Conservation (phyloP, 2,113 vertebrate species). For the Dascyllus trimaculatus region DNA sequence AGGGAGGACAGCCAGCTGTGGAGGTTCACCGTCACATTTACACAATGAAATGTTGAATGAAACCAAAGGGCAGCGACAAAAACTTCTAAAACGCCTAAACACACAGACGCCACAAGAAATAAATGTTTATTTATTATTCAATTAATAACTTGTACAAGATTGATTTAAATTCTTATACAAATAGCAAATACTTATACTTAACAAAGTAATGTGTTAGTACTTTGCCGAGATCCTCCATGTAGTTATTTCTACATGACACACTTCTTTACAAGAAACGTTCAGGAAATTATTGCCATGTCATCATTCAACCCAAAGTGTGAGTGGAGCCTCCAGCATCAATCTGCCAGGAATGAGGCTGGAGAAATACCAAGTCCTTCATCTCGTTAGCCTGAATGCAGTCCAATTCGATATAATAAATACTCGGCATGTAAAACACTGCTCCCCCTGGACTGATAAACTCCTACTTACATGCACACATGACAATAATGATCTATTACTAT, state of each 20-base stretch:
- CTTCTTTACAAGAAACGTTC: not conserved
- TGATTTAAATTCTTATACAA: no score
- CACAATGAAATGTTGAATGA: constrained; percentile 8
- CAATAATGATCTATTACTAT: not conserved
- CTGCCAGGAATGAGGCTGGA: not conserved
- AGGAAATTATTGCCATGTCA: not conserved
- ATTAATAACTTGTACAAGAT: no score
- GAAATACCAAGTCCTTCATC: not conserved
- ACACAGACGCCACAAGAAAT: no score
- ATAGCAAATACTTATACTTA: no score
- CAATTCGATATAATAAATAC: not conserved
- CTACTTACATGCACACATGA: not conserved
- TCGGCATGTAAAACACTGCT: not conserved
- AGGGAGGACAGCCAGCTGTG: constrained; percentile 1
- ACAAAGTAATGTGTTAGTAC: no score
- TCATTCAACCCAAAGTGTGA: not conserved
- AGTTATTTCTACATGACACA: no score
- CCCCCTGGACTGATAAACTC: not conserved
- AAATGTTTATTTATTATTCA: no score
- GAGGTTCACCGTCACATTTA: not conserved
- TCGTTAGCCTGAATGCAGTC: not conserved
- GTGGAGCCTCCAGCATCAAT: not conserved
- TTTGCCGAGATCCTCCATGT: no score
- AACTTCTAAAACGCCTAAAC: no score
- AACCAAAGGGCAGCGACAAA: not conserved